These are phyloP conservation scores for Todus mexicanus DNA, from an alignment of 2,797 vertebrate species.

Conservation along the genomic window DNA sequence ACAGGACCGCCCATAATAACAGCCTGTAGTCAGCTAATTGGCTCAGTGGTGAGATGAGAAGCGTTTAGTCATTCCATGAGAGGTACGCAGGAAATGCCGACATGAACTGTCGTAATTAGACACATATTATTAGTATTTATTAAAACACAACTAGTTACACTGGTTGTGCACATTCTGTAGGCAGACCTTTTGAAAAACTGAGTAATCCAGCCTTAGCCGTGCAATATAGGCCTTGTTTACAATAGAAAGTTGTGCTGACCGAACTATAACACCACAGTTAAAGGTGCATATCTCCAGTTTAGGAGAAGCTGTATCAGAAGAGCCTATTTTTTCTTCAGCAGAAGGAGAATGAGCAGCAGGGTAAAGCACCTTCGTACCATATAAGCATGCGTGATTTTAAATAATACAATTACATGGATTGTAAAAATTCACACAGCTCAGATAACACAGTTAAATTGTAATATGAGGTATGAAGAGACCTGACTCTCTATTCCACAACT, in stretches of 20 bases:
- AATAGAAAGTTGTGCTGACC: slow-evolving; percentile 3
- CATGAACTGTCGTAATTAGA: slow-evolving; percentile 2
- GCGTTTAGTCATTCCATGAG: slow-evolving; percentile 6
- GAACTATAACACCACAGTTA: not conserved
- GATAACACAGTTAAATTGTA: not conserved
- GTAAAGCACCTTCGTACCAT: not conserved
- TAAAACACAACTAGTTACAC: slow-evolving; percentile 56
- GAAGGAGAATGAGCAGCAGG: not conserved
- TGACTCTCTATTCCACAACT: not conserved
- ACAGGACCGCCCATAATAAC: slow-evolving; percentile 29
- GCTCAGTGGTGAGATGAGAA: not conserved
- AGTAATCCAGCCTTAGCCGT: not conserved
- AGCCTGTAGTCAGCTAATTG: not conserved
- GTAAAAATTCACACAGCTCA: not conserved
- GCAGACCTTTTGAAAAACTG: slow-evolving; percentile 10
- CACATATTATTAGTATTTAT: slow-evolving; percentile 46
- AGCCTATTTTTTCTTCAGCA: not conserved
- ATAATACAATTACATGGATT: not conserved
- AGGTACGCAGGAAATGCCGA: slow-evolving; percentile 49
- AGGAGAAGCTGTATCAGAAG: not conserved
- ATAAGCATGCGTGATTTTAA: not conserved
- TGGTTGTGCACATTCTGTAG: slow-evolving; percentile 28
- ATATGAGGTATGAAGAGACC: not conserved
- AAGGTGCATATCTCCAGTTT: not conserved
- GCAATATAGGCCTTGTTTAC: slow-evolving; percentile 26